phyloP scores from a whole-genome alignment of 2,888 invertebrate genomes.

The Dryadula phaetusa region DNA sequence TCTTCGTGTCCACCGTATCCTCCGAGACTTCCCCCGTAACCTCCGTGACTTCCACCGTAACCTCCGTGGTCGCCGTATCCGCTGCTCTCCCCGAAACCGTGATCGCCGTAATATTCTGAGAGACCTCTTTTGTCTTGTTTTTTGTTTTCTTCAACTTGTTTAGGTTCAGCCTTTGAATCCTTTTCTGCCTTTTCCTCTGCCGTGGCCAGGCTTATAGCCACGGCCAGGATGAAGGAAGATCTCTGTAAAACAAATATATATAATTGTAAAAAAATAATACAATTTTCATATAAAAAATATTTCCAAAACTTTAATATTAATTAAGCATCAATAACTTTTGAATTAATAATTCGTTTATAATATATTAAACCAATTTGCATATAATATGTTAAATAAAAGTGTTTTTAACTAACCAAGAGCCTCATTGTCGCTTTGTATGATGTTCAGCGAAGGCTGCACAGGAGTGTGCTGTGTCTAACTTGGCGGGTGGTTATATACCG shows the following conservation, averaged over 20 bases:
- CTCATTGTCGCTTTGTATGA: conserved; percentile 80
- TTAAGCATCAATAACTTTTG: neutral
- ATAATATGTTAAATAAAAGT: conserved; percentile 14
- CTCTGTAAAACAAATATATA: conserved; percentile 67
- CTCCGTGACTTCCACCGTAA: conserved; percentile 51
- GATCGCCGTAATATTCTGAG: conserved; percentile 76
- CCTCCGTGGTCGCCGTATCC: conserved; percentile 50
- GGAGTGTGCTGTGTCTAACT: conserved; percentile 66
- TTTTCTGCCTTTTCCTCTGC: conserved; percentile 82
- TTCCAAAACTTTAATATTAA: neutral
- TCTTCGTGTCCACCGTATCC: conserved; percentile 62
- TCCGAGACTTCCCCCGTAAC: conserved; percentile 50
- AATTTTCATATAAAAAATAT: conserved; percentile 29
- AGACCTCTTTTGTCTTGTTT: conserved; percentile 85
- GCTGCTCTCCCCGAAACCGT: conserved; percentile 53
- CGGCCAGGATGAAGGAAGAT: conserved; percentile 80
- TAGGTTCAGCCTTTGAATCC: conserved; percentile 74
- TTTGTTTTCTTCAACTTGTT: conserved; percentile 75
- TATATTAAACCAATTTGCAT: neutral
- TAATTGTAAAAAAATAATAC: conserved; percentile 12
- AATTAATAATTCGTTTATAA: neutral
- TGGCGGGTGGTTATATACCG: conserved; percentile 72
- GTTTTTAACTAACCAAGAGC: conserved; percentile 73
- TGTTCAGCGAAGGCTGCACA: conserved; percentile 76
- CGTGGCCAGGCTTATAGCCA: conserved; percentile 82